Evolutionary conservation across 2,888 invertebrate genomes (phyloP), one percentile per base, ranked within the genome.

Genomic region (Tenthredo distinguenda): DNA sequence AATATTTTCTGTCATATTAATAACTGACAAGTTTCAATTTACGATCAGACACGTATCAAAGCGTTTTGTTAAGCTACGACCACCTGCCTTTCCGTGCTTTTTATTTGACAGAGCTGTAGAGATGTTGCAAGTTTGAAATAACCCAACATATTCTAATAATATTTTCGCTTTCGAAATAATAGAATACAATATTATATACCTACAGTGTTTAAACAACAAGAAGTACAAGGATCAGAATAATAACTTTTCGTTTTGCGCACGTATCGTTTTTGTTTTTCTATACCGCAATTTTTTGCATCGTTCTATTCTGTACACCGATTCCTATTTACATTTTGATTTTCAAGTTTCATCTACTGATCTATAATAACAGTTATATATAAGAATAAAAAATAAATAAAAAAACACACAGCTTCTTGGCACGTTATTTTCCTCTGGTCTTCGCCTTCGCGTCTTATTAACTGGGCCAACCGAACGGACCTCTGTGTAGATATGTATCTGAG

Each of bases 401-500:
- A n/a, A 37, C 9, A 47, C 21, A 6, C 10, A 10, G 50, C n/a
- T 12, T 50, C n/a, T 77, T 55, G 77, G 34, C 55, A 31, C 31
- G 47, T 55, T 77, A 26, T 58, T 79, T 37, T 21, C 79, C 37
- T 50, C 7, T 31, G 15, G 50, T 50, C 31, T 77, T 77, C 34
- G 47, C 12, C 37, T 77, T 5, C 50, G 40, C n/a, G 62, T 62
- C 31, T 37, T 68, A 68, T 47, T 43, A 83, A 83, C 82, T 83
- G 68, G 82, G 82, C 82, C 82, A 83, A 65, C n/a, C 26, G 40
- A 62, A 81, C 81, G 81, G 18, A 62, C 58, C 18, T 43, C 15
- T 18, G 55, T 26, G 31, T 55, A 50, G 76, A n/a, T 50, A 77
- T 26, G 34, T 50, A 77, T 50, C 12, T 26, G 15, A 26, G 76